Evolutionary conservation across 2,888 invertebrate genomes (phyloP).

Genomic region (Elmis aenea): DNA sequence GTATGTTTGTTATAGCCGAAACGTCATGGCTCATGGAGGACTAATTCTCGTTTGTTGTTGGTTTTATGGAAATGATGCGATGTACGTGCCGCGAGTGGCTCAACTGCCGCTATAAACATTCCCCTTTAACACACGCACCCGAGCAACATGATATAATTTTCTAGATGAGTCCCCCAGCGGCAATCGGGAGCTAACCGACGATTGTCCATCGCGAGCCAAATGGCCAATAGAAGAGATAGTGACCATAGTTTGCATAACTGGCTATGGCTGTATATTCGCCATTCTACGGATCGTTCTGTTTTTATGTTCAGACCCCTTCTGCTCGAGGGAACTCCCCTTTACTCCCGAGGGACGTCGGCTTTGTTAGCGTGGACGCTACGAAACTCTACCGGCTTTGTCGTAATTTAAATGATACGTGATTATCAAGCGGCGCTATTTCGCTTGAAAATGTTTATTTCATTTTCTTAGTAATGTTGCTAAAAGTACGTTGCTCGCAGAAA

Average conservation of each 20-base stretch:
- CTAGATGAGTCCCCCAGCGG: constrained; percentile 38
- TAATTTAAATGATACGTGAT: constrained; percentile 45
- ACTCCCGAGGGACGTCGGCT: constrained; percentile 26
- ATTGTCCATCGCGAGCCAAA: constrained; percentile 42
- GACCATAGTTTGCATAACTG: constrained; percentile 45
- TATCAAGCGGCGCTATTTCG: constrained; percentile 34
- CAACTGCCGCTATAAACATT: constrained; percentile 40
- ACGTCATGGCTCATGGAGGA: constrained; percentile 20
- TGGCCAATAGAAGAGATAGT: constrained; percentile 43
- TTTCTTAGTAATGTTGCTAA: too few relatives aligned
- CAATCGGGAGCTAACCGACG: constrained; percentile 41
- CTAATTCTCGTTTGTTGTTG: constrained; percentile 40
- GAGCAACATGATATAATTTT: constrained; percentile 40
- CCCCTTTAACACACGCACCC: constrained; percentile 38
- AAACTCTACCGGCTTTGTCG: constrained; percentile 24
- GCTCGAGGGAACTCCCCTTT: constrained; percentile 20
- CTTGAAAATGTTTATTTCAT: constrained; percentile 15
- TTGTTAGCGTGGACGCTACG: constrained; percentile 27
- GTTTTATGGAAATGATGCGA: constrained; percentile 43
- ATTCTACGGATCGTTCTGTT: constrained; percentile 42
- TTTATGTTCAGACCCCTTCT: constrained; percentile 39
- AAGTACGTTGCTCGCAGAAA: too few relatives aligned
- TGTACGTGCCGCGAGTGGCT: constrained; percentile 43
- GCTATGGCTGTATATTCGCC: constrained; percentile 38
- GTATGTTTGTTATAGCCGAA: constrained; percentile 2